Percentiles rank a stretch among this genome's conserved stretches.
phyloP scores from a whole-genome alignment of 2,113 vertebrate genomes.

The Sorex fumeus region DNA sequence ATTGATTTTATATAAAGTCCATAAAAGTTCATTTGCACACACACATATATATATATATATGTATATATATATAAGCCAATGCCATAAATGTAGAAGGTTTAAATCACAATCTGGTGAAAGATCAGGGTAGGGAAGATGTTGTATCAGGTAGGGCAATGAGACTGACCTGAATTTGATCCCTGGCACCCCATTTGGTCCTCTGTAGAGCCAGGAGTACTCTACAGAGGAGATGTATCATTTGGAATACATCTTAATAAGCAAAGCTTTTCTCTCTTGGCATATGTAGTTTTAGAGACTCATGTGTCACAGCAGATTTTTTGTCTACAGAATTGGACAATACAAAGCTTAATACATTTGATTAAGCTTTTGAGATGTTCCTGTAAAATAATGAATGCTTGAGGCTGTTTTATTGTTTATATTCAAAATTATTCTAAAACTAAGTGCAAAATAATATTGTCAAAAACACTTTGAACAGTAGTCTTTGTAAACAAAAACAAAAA shows the following conservation, averaged over 20 bases:
- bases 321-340: not conserved
- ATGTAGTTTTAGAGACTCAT: not conserved
- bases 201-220: too few species aligned
- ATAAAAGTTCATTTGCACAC: too few species aligned
- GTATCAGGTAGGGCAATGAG: too few species aligned
- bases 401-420: not conserved
- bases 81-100: too few species aligned
- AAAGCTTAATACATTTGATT: not conserved
- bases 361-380: not conserved
- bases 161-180: too few species aligned
- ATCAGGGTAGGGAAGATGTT: too few species aligned
- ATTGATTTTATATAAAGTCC: conserved; percentile 44
- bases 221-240: too few species aligned
- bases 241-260: not conserved
- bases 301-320: not conserved
- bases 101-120: too few species aligned
- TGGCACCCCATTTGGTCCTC: too few species aligned
- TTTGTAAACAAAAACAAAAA: not conserved
- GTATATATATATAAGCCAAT: too few species aligned
- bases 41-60: too few species aligned
- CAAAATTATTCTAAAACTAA: conserved; percentile 56
- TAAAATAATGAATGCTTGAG: conserved; percentile 15
- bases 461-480: conserved; percentile 19
- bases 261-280: not conserved
- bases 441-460: conserved; percentile 48